These are phyloP conservation scores for Enteromius trimaculatus DNA, from an alignment of 2,797 vertebrate genomes.

Conservation along the genomic window DNA sequence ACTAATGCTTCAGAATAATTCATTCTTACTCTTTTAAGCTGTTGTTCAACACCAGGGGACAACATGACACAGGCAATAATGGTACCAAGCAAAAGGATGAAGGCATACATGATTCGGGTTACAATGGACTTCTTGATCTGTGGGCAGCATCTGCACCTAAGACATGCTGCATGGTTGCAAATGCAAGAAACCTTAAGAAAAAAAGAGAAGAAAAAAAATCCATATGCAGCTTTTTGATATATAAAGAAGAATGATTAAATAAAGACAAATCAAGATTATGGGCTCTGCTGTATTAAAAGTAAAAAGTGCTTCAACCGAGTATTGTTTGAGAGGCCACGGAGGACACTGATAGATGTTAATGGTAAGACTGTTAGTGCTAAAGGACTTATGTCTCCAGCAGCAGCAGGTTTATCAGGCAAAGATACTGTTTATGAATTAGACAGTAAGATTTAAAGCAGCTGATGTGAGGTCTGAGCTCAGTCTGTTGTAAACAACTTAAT, in stretches of 20 bases:
- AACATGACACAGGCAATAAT: conserved; percentile 86
- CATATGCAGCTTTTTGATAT: background rate
- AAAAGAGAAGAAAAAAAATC: background rate
- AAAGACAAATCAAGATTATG: background rate
- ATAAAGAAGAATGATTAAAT: background rate
- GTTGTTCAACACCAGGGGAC: conserved; percentile 80
- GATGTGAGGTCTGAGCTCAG: conserved; percentile 31
- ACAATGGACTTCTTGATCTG: conserved; percentile 85
- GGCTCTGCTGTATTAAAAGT: background rate
- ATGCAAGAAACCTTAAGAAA: conserved; percentile 83
- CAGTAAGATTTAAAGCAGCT: conserved; percentile 8
- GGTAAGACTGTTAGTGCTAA: background rate
- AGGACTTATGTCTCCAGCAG: background rate
- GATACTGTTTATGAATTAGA: conserved; percentile 4
- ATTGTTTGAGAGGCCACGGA: background rate
- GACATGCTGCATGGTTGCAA: conserved; percentile 84
- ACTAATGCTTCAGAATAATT: background rate
- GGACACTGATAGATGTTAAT: background rate
- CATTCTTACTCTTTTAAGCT: conserved; percentile 83
- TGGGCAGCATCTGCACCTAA: conserved; percentile 87
- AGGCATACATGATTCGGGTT: conserved; percentile 89
- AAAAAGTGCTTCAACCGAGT: background rate
- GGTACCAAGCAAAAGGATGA: conserved; percentile 85
- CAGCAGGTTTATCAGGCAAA: background rate
- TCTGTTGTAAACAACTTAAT: conserved; percentile 39